These are phyloP conservation scores for Drosophila santomea DNA, from an alignment of 1,140 invertebrate species.

Conservation along the genomic window DNA sequence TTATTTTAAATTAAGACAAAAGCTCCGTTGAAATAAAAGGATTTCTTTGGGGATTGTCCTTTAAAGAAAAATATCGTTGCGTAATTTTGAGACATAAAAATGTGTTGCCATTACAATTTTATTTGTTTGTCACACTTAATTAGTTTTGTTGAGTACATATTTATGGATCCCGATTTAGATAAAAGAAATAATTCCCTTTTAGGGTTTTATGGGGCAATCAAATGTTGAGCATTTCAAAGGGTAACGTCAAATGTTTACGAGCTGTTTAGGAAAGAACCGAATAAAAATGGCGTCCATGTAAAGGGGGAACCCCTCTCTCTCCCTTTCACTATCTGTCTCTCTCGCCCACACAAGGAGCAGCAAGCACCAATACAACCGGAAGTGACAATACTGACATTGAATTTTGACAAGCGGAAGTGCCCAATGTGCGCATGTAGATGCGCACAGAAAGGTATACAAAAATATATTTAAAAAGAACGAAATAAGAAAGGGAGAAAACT, in stretches of 20 bases:
- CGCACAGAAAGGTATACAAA: slow-evolving; percentile 5
- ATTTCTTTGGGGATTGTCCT: neutral
- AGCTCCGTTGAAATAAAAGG: neutral
- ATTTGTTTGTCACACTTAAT: slow-evolving; percentile 35
- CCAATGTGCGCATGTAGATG: slow-evolving; percentile 4
- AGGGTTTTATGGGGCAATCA: slow-evolving; percentile 45
- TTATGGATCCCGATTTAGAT: slow-evolving; percentile 30
- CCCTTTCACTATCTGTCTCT: neutral
- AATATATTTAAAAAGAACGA: slow-evolving; percentile 13
- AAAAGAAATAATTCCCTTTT: slow-evolving; percentile 25
- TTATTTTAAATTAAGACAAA: neutral
- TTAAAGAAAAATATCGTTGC: neutral
- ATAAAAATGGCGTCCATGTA: slow-evolving; percentile 61
- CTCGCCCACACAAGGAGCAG: neutral
- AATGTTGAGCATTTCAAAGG: slow-evolving; percentile 31
- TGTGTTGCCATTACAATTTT: slow-evolving; percentile 7
- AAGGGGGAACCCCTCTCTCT: slow-evolving; percentile 31
- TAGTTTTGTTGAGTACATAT: slow-evolving; percentile 28
- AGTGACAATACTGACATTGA: slow-evolving; percentile 73
- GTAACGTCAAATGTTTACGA: slow-evolving; percentile 52
- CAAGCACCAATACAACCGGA: slow-evolving; percentile 45
- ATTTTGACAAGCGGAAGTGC: slow-evolving; percentile 73
- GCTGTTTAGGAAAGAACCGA: slow-evolving; percentile 30
- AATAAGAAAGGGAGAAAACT: slow-evolving; percentile 75
- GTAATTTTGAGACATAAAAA: neutral